Evolutionary conservation across 2,888 invertebrate species (phyloP), one percentile per base, ranked within the genome.

Genomic region (Acronicta aceris): DNA sequence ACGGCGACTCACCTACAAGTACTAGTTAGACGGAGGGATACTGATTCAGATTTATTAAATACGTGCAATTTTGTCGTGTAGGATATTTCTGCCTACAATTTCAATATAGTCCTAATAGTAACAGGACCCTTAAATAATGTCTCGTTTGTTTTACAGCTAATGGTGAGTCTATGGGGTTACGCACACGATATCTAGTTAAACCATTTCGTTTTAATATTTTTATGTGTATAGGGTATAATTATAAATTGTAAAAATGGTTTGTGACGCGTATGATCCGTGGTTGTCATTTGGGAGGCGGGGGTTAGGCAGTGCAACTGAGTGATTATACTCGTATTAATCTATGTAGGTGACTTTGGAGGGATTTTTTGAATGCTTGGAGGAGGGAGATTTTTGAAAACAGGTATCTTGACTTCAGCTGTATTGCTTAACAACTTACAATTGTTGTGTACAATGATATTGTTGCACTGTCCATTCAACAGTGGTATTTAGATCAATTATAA

Each of bases 141-240:
- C 55, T 60, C 55, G 74, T 86, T 84, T 71, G 81, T 89, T 89
- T 87, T 90, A 89, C 86, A 88, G 88, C 83, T 85, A 79, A 81
- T 77, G 81, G 79, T 80, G 87, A 88, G 84, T 87, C 85, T 87
- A 86, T 85, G 81, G 83, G 83, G 83, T 86, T 86, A 90, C 91
- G 91, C 91, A 91, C 91, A 91, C 82, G 86, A 85, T 81, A 82
- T 80, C 76, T 84, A 84, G 80, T 76, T 78, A 76, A 79, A 79
- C 83, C 65, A 82, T 89, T 89, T 81, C 82, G 88, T 91, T 91
- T 89, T 85, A 84, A 89, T 85, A 88, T 86, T 89, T 90, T 89
- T 89, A 89, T 86, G 89, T 89, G 87, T 89, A 88, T 89, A 91
- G 88, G 78, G 33, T 33, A 33, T 33, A 82, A 73, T 90, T 73